Percentiles rank a stretch among this genome's conserved stretches.
These are phyloP conservation scores for Pocillopora meandrina DNA, from an alignment of 92 coral and sea anemone genomes.

Conservation along the genomic window DNA sequence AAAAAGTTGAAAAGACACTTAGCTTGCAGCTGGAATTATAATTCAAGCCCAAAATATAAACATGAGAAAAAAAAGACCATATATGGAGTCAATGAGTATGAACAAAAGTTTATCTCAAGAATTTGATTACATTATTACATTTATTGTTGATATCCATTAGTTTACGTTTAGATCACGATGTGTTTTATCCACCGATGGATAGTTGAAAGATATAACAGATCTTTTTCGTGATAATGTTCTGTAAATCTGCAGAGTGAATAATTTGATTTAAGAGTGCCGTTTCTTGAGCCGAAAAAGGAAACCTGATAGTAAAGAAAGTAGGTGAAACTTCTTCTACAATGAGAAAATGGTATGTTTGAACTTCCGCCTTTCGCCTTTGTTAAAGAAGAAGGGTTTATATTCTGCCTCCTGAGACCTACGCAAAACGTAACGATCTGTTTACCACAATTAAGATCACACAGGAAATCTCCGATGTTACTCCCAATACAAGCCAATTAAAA, in stretches of 20 bases:
- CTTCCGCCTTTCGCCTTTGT: too few species aligned
- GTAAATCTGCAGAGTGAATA: background rate
- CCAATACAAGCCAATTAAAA: background rate
- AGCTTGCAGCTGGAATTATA: background rate
- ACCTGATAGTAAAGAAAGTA: background rate
- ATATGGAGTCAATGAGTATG: background rate
- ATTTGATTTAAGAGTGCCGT: constrained; percentile 15
- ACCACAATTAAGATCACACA: background rate
- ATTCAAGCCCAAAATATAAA: background rate
- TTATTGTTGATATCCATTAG: constrained; percentile 2
- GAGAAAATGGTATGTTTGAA: too few species aligned
- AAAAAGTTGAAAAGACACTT: background rate
- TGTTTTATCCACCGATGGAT: background rate
- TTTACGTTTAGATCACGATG: background rate
- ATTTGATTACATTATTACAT: background rate
- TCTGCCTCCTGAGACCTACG: background rate
- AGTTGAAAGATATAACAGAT: background rate
- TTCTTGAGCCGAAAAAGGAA: background rate
- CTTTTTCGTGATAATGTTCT: background rate
- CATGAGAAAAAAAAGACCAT: background rate
- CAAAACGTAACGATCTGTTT: background rate
- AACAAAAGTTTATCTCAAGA: background rate
- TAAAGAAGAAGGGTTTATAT: background rate
- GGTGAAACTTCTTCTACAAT: too few species aligned
- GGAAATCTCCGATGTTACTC: background rate